phyloP scores from a whole-genome alignment of 2,113 vertebrate species.

The Anthoscopus minutus region DNA sequence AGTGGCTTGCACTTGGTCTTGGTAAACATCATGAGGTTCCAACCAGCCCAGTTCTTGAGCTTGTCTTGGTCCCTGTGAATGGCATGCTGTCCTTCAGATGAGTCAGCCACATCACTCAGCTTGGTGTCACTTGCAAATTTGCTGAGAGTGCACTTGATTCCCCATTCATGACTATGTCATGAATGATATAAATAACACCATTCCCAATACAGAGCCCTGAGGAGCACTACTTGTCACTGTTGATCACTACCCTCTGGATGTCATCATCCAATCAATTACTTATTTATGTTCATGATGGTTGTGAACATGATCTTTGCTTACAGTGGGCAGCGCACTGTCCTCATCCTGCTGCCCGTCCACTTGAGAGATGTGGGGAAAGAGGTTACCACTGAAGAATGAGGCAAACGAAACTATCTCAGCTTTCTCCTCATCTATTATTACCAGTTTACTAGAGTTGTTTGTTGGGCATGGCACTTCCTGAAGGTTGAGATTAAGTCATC shows the following conservation, averaged over 20 bases:
- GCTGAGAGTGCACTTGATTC: neutral
- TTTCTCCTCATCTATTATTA: neutral
- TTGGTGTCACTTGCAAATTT: neutral
- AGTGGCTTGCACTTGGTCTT: neutral
- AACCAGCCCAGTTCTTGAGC: neutral
- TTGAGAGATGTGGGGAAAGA: neutral
- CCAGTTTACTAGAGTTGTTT: neutral
- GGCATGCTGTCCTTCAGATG: neutral
- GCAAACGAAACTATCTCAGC: neutral
- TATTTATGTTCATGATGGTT: neutral
- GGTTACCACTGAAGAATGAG: neutral
- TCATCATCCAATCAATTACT: neutral
- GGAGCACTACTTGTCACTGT: neutral
- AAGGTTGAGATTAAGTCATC: neutral
- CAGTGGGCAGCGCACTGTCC: neutral
- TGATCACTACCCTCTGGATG: neutral
- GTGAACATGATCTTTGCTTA: neutral
- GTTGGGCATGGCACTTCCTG: neutral
- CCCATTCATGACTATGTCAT: neutral
- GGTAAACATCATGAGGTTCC: neutral
- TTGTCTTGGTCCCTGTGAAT: neutral
- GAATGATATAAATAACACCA: neutral
- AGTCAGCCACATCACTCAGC: neutral
- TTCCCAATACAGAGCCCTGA: neutral
- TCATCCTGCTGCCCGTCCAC: neutral